Evolutionary conservation across 2,888 invertebrate species (phyloP).

Genomic region (Metalampra italica): DNA sequence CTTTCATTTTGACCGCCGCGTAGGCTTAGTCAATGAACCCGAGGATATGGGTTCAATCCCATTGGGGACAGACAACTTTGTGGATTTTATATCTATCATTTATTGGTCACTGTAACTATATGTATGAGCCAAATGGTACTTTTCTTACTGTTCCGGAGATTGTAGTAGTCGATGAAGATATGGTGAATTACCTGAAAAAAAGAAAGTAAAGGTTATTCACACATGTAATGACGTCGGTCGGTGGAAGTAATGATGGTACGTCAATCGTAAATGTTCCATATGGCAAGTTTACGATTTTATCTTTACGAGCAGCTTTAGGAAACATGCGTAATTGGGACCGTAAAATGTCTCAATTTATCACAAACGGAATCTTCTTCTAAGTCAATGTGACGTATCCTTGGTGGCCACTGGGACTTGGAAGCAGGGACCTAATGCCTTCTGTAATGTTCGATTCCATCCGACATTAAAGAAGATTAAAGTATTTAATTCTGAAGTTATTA

Average conservation of each 20-base stretch:
- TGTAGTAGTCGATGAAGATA: neutral
- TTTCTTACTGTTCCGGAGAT: too few relatives aligned
- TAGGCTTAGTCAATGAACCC: too few relatives aligned
- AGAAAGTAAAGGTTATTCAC: slow-evolving; percentile 23
- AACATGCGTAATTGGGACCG: slow-evolving; percentile 14
- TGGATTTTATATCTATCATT: too few relatives aligned
- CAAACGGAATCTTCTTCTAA: neutral
- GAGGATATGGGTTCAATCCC: too few relatives aligned
- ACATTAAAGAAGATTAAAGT: too few relatives aligned
- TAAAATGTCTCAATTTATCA: slow-evolving; percentile 14
- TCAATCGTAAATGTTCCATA: slow-evolving; percentile 29
- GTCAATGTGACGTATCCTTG: slow-evolving; percentile 6
- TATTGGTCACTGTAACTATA: neutral
- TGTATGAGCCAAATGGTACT: too few relatives aligned
- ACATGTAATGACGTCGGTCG: slow-evolving; percentile 22
- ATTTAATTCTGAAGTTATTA: too few relatives aligned
- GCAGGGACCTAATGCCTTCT: too few relatives aligned
- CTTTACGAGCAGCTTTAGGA: slow-evolving; percentile 16
- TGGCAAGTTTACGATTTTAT: slow-evolving; percentile 23
- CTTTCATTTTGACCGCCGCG: too few relatives aligned
- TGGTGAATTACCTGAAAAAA: slow-evolving; percentile 29
- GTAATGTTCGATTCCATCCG: too few relatives aligned
- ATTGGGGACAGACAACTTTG: too few relatives aligned
- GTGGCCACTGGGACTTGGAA: neutral
- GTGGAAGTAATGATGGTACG: slow-evolving; percentile 26